Conservation (phyloP, 2,113 vertebrate species). For the Sceloporus tristichus region DNA sequence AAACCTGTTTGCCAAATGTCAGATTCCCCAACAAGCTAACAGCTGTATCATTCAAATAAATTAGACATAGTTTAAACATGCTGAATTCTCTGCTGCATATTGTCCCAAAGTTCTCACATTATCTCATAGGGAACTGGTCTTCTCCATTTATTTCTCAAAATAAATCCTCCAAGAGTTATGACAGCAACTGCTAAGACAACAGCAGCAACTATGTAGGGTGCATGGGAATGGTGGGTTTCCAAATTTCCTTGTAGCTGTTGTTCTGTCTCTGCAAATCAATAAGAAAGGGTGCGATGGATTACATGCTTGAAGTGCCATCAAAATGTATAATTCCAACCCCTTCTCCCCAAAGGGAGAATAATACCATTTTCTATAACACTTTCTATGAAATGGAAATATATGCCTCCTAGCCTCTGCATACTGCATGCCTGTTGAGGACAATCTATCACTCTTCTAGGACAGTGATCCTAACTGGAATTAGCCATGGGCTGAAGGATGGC, state of each 20-base stretch:
- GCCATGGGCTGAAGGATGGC: not conserved
- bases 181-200: not conserved
- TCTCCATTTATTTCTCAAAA: slow-evolving; percentile 37
- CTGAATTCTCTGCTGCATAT: not conserved
- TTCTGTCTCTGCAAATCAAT: not conserved
- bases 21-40: not conserved
- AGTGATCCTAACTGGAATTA: not conserved
- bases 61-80: not conserved
- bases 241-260: not conserved
- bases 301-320: rapidly evolving
- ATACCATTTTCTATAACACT: not conserved
- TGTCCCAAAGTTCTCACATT: not conserved
- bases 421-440: no score
- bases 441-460: not conserved
- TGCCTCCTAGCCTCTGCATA: not conserved
- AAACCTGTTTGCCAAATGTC: not conserved
- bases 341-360: not conserved
- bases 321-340: not conserved
- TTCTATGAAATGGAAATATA: not conserved
- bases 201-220: not conserved
- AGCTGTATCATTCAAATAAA: not conserved
- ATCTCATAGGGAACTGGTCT: slow-evolving; percentile 9
- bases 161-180: slow-evolving; percentile 14
- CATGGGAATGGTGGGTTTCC: rapidly evolving
- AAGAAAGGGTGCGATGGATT: rapidly evolving